Base-by-base conservation (phyloP, 2,797 vertebrate species). In the Enteromius thamalakanensis region DNA sequence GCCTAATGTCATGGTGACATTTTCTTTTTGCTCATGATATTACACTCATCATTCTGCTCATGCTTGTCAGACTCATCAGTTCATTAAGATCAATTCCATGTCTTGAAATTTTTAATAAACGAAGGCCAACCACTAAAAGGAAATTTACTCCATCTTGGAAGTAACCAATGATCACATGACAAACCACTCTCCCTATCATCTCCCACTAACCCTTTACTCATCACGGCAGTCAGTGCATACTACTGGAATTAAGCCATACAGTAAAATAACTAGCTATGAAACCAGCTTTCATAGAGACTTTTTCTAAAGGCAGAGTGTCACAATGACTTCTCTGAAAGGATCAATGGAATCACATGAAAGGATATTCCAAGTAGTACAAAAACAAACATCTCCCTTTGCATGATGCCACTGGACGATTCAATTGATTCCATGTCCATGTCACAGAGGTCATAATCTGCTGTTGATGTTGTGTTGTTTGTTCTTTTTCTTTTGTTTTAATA, bases 391-490 rank as follows among this genome's bases (percentile, higher is more conserved):
- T 79, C 87, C 84, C 87, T 85, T 79, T 87, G 89, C 88, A 91
- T 93, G 94, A 95, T 95, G 93, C 95, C 94, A 93, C 79, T 87
- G 91, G 92, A 89, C 84, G 89, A 86, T 87, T 91, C 71, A 55
- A 58, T 45, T 11, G 17, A 64, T 6, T 45, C 23, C 34, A 26
- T 62, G 21, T 55, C 10, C 0, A 4, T 42, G n/a, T 77, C 15
- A 32, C 40, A 19, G 17, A 65, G 58, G 15, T 77, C 76, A 64
- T 17, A 77, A 4, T 32, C 40, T 65, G 55, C 17, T 29, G 12
- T 29, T 68, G 17, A 49, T 65, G 17, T 40, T 34, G 32, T 34
- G 9, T 14, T 37, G 1, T 62, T 45, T 6, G 14, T 29, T 60
- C 12, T 34, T 7, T 49, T 6, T 37, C 29, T 51, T 45, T 67